These are phyloP conservation scores for Capitella teleta DNA, from an alignment of 1,140 invertebrate genomes.

Conservation along the genomic window DNA sequence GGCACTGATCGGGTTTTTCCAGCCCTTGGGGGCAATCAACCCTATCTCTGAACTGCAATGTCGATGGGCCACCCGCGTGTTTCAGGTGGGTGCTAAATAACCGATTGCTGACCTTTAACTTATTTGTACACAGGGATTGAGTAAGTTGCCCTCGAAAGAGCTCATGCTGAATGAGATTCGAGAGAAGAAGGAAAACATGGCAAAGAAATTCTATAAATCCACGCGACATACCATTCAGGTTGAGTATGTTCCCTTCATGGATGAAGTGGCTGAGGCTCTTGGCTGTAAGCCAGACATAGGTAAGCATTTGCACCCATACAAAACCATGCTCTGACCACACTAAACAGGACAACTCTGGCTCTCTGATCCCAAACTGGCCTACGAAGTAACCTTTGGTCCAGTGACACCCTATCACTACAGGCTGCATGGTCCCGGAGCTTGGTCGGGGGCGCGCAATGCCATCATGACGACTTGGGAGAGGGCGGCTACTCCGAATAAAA, in stretches of 20 bases:
- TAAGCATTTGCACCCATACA: too few relatives aligned
- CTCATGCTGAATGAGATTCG: neutral
- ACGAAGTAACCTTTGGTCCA: constrained; percentile 33
- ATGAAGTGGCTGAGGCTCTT: too few relatives aligned
- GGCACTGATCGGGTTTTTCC: constrained; percentile 47
- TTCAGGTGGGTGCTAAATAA: too few relatives aligned
- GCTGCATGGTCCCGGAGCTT: constrained; percentile 38
- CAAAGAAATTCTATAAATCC: too few relatives aligned
- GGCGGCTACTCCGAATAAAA: too few relatives aligned
- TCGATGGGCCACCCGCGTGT: constrained; percentile 33
- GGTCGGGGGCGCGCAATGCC: constrained; percentile 40
- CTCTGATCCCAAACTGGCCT: constrained; percentile 36
- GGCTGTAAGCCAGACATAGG: too few relatives aligned
- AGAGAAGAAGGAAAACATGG: neutral
- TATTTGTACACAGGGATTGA: too few relatives aligned
- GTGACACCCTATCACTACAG: constrained; percentile 45
- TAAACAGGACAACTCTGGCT: too few relatives aligned
- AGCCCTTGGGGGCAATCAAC: constrained; percentile 45
- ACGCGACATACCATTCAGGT: too few relatives aligned
- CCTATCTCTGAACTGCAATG: constrained; percentile 47
- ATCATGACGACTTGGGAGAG: constrained; percentile 23
- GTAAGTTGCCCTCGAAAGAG: neutral
- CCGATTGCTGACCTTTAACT: too few relatives aligned
- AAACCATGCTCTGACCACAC: too few relatives aligned
- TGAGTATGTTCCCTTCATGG: too few relatives aligned